Percentiles rank a stretch among this genome's conserved stretches.
Evolutionary conservation across 1,140 invertebrate species (phyloP).

Genomic region (Asobara japonica): DNA sequence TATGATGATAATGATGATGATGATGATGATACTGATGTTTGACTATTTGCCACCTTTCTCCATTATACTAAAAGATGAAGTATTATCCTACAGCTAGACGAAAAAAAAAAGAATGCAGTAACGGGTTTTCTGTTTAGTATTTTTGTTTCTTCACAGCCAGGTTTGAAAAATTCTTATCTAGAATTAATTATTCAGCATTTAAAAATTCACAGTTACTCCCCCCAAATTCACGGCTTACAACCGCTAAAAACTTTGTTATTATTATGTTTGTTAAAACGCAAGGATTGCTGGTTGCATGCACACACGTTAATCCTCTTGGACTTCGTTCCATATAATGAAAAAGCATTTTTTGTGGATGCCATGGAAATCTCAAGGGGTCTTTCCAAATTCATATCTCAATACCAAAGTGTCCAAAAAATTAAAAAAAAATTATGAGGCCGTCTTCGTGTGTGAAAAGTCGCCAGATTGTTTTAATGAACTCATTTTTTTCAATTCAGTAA

Average conservation of each 20-base stretch:
- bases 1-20: too few relatives aligned
- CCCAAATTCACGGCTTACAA: background rate
- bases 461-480: too few relatives aligned
- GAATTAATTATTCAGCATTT: constrained; percentile 8
- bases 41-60: background rate
- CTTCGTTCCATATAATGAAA: background rate
- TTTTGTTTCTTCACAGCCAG: constrained; percentile 11
- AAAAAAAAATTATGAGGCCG: too few relatives aligned
- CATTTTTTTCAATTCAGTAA: background rate
- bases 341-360: background rate
- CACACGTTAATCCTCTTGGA: background rate
- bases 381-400: too few relatives aligned
- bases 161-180: constrained; percentile 12
- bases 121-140: background rate
- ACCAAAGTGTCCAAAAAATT: too few relatives aligned
- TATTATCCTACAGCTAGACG: background rate
- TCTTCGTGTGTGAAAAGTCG: too few relatives aligned
- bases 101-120: constrained; percentile 3
- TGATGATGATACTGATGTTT: too few relatives aligned
- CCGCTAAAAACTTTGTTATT: background rate
- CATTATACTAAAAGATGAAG: background rate
- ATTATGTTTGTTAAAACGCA: constrained; percentile 4
- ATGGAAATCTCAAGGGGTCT: background rate
- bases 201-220: background rate
- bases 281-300: constrained; percentile 5